Evolutionary conservation across 2,797 vertebrate genomes (phyloP).

Genomic region (Micromesistius poutassou): DNA sequence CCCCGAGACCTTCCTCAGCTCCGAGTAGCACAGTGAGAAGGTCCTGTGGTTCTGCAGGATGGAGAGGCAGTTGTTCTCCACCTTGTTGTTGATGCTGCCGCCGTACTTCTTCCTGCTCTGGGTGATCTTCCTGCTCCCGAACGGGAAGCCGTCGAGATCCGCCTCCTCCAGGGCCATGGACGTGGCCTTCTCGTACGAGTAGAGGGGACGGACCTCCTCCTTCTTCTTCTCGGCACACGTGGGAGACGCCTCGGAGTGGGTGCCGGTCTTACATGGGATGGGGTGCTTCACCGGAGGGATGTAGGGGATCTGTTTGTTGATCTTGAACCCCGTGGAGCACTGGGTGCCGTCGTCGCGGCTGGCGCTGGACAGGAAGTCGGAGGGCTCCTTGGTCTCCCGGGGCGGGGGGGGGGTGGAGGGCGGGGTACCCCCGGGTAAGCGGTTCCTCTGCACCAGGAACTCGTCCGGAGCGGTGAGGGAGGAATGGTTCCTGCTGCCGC

Average conservation of each 20-base stretch:
- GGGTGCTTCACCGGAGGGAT: constrained; percentile 83
- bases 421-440: constrained; percentile 86
- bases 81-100: constrained; percentile 85
- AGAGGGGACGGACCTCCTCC: constrained; percentile 75
- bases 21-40: constrained; percentile 74
- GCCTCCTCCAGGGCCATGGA: constrained; percentile 72
- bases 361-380: constrained; percentile 82
- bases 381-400: constrained; percentile 82
- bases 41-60: constrained; percentile 73
- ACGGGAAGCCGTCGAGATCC: constrained; percentile 80
- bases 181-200: constrained; percentile 78
- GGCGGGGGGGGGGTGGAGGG: constrained; percentile 82
- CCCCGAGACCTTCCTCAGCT: constrained; percentile 67
- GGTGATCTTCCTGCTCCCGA: constrained; percentile 77
- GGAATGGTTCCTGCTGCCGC: constrained; percentile 87
- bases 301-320: constrained; percentile 88
- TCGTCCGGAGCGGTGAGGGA: constrained; percentile 88
- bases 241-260: constrained; percentile 77
- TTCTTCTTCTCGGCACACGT: constrained; percentile 73
- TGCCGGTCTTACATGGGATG: constrained; percentile 76
- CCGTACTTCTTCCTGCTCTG: constrained; percentile 85
- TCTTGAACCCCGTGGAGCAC: constrained; percentile 82
- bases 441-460: constrained; percentile 84
- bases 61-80: constrained; percentile 79
- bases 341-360: constrained; percentile 73